These are phyloP conservation scores for Clostera curtula DNA, from an alignment of 2,888 invertebrate species.

Conservation along the genomic window DNA sequence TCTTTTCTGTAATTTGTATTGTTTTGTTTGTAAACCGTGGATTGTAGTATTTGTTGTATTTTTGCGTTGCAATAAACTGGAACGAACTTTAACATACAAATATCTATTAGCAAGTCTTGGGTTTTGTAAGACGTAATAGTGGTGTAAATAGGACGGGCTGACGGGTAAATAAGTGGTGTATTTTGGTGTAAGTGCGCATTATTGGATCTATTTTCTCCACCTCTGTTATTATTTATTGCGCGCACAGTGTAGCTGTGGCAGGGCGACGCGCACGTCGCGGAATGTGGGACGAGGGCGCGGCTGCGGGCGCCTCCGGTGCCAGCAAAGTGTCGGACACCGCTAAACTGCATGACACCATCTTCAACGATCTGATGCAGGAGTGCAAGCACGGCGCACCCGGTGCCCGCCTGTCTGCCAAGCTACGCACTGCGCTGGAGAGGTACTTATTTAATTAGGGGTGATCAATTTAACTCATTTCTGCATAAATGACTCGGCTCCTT, in stretches of 20 bases:
- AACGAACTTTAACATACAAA: no score
- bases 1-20: no score
- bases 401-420: constrained; percentile 72
- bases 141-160: no score
- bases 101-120: no score
- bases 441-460: constrained; percentile 11
- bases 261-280: constrained; percentile 5
- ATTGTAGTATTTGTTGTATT: no score
- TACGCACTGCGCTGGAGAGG: constrained; percentile 57
- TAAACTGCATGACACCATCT: constrained; percentile 43
- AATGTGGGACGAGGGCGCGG: constrained; percentile 26
- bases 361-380: constrained; percentile 78
- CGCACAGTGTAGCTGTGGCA: constrained; percentile 3
- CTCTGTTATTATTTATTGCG: no score
- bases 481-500: background rate
- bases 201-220: no score
- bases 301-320: constrained; percentile 9
- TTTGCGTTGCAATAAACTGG: no score
- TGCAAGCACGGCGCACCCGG: constrained; percentile 81
- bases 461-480: background rate
- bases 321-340: constrained; percentile 12
- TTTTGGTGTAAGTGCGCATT: no score
- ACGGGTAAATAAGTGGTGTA: no score
- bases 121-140: no score
- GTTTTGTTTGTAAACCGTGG: no score